Conservation (phyloP, 23 tunicate species). For the Aplidium turbinatum region DNA sequence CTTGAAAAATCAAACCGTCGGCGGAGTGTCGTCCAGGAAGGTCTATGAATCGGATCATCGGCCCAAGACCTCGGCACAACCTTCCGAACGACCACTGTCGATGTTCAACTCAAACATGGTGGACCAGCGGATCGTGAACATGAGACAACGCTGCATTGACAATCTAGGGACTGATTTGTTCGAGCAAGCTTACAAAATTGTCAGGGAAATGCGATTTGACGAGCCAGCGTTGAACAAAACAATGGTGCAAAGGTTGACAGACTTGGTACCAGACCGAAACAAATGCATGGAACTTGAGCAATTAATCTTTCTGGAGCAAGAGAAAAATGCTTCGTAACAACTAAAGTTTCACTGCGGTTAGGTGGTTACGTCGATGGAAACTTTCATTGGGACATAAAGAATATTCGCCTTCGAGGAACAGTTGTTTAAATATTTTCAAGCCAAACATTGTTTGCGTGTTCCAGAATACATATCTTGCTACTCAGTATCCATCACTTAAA, state of each 20-base stretch:
- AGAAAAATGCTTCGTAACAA: too few species aligned
- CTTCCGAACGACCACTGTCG: conserved; percentile 17
- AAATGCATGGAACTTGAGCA: conserved; percentile 77
- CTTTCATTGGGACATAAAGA: too few species aligned
- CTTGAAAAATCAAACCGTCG: conserved; percentile 2
- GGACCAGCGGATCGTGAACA: conserved; percentile 51
- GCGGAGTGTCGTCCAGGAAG: not conserved
- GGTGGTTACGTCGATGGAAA: too few species aligned
- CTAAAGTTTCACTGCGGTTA: too few species aligned
- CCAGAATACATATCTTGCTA: too few species aligned
- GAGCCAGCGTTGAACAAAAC: conserved; percentile 29
- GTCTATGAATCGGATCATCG: not conserved
- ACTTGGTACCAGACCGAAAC: conserved; percentile 60
- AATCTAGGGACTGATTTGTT: conserved; percentile 51
- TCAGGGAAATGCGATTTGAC: conserved; percentile 45
- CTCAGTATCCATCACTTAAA: too few species aligned
- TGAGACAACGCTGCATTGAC: conserved; percentile 42
- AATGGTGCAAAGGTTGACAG: conserved; percentile 21
- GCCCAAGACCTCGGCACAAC: conserved; percentile 13
- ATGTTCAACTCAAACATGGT: conserved; percentile 37
- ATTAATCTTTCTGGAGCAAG: conserved; percentile 73
- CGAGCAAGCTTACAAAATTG: conserved; percentile 53
- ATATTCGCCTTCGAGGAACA: too few species aligned
- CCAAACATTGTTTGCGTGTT: too few species aligned
- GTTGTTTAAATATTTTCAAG: too few species aligned